These are phyloP conservation scores for Limenitis arthemis DNA, from an alignment of 2,888 invertebrate genomes.

Conservation along the genomic window DNA sequence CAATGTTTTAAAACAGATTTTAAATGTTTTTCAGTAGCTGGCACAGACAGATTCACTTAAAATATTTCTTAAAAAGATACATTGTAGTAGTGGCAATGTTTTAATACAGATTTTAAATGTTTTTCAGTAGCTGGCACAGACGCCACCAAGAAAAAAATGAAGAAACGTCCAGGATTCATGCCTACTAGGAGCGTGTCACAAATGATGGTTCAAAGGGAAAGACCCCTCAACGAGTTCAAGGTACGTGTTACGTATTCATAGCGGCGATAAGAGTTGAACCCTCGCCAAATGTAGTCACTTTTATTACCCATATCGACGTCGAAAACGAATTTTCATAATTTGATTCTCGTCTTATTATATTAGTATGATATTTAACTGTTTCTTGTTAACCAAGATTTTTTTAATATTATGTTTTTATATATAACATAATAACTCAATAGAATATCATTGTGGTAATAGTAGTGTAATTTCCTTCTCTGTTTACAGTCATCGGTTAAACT, in stretches of 20 bases:
- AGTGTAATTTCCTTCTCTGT: too few species aligned
- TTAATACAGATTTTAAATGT: not conserved
- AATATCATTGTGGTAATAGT: not conserved
- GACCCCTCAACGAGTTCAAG: slow-evolving; percentile 68
- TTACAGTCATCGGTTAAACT: too few species aligned
- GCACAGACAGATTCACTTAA: too few species aligned
- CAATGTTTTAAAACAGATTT: too few species aligned
- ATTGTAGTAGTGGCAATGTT: too few species aligned
- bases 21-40: too few species aligned
- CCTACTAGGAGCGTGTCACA: slow-evolving; percentile 76
- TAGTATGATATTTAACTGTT: not conserved
- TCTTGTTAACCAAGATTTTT: not conserved
- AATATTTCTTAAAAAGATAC: too few species aligned
- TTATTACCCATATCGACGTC: slow-evolving; percentile 27
- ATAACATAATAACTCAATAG: not conserved
- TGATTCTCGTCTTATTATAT: slow-evolving; percentile 6
- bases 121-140: slow-evolving; percentile 53
- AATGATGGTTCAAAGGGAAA: slow-evolving; percentile 76
- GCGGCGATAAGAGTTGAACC: slow-evolving; percentile 47
- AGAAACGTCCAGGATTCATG: slow-evolving; percentile 72
- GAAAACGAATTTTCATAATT: slow-evolving; percentile 6
- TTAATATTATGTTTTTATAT: not conserved
- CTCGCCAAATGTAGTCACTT: slow-evolving; percentile 38
- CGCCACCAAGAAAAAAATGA: slow-evolving; percentile 74
- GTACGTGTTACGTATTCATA: slow-evolving; percentile 46